Conservation (phyloP, 2,797 vertebrate species). For the Yasuhikotakia modesta region DNA sequence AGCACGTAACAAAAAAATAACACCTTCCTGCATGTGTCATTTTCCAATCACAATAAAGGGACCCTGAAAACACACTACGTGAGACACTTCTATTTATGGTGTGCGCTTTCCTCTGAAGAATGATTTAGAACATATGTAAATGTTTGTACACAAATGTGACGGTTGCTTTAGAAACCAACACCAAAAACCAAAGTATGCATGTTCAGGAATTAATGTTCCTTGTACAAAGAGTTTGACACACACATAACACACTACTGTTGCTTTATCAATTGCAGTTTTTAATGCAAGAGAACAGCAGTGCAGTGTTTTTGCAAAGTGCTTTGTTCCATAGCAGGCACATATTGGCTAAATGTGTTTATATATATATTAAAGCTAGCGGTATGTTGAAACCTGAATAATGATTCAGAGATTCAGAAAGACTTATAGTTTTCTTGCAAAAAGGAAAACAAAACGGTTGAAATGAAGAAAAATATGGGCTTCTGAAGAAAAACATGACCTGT, state of each 20-base stretch:
- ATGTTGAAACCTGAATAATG: slow-evolving; percentile 4
- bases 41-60: not conserved
- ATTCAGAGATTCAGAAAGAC: slow-evolving; percentile 1
- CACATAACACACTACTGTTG: not conserved
- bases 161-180: slow-evolving; percentile 3
- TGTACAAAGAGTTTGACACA: not conserved
- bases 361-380: slow-evolving; percentile 12
- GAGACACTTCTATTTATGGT: not conserved
- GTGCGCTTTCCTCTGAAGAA: no score
- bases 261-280: not conserved
- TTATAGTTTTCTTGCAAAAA: slow-evolving; percentile 14
- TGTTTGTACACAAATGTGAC: not conserved
- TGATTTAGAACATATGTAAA: not conserved
- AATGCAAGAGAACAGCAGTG: not conserved
- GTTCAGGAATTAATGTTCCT: not conserved
- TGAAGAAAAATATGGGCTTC: slow-evolving; percentile 34
- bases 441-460: slow-evolving; percentile 12
- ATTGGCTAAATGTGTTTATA: not conserved
- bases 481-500: slow-evolving; percentile 25
- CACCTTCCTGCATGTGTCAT: not conserved
- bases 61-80: not conserved
- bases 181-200: not conserved
- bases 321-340: not conserved
- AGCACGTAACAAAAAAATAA: not conserved
- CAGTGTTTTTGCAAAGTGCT: not conserved